Base-by-base conservation (phyloP, 2,888 invertebrate species). In the Lasioglossum villosulum region DNA sequence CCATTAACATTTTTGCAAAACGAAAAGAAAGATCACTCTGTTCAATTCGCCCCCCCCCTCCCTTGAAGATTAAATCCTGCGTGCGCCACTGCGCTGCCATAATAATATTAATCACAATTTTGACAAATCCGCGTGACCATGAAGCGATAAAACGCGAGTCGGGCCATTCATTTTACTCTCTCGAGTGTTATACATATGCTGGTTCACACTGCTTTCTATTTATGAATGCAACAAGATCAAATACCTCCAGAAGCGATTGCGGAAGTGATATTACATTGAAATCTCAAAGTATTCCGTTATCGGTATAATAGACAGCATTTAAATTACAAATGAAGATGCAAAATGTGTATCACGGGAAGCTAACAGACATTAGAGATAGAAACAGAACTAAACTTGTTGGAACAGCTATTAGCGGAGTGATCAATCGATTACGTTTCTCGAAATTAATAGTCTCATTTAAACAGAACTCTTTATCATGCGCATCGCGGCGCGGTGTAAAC, bases 81-180 rank as follows among this genome's bases (percentile, higher is more conserved):
- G n/a, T n/a, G n/a, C n/a, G n/a, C n/a, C n/a, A n/a, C n/a, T n/a
- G n/a, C n/a, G n/a, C n/a, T n/a, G n/a, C n/a, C n/a, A n/a, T n/a
- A n/a, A n/a, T n/a, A n/a, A n/a, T n/a, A n/a, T n/a, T 56, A 74
- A 48, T 48, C 75, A 63, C 63, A 71, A 74, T 74, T 48, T 34
- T 12, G 39, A 45, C 34, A 59, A 48, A 2, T 12, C 27, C 27
- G 59, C 59, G 59, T 27, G 12, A 14, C 27, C 30, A 14, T 16
- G 59, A 30, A n/a, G 0, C 16, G 16, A 14, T 16, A 16, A 68
- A 56, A 56, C 34, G 72, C 14, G 66, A 78, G 66, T 37, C 30
- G 30, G 12, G 23, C 4, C 34, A 5, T 48, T 34, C 27, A 39
- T 81, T 81, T 75, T 72, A 56, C 56, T 56, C 12, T 56, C n/a